Conservation (phyloP, 2,797 vertebrate species). For the Platyrinchus mystaceus region DNA sequence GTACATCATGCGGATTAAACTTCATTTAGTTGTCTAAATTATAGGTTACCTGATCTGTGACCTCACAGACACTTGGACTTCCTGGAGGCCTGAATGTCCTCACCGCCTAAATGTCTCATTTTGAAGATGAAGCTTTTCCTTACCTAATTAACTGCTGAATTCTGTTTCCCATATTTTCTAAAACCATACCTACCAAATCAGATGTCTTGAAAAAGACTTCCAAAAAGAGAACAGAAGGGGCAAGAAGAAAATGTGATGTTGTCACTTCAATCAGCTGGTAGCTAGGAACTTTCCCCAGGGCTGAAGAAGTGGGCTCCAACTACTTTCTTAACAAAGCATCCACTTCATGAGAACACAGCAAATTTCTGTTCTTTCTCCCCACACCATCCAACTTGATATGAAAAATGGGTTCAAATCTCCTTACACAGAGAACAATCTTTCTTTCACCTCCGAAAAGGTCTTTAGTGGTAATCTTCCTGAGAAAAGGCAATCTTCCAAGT, state of each 20-base stretch:
- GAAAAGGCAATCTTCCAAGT: neutral
- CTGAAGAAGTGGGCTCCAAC: neutral
- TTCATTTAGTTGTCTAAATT: neutral
- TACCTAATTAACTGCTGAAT: neutral
- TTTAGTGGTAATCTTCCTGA: neutral
- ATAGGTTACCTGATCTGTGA: neutral
- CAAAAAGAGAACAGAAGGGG: neutral
- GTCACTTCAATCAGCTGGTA: neutral
- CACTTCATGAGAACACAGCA: neutral
- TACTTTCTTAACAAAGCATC: neutral
- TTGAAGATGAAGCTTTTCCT: neutral
- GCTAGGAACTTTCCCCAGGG: neutral
- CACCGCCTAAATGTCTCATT: neutral
- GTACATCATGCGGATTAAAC: neutral
- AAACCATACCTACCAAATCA: neutral
- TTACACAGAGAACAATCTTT: neutral
- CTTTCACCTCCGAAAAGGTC: neutral
- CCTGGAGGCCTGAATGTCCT: neutral
- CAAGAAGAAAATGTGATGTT: neutral
- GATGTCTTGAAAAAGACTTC: neutral
- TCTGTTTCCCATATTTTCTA: neutral
- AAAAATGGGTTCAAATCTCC: neutral
- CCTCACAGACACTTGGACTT: neutral
- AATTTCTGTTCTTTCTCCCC: neutral
- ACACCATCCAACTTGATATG: neutral